phyloP scores from a whole-genome alignment of 2,888 invertebrate species.

The Pycnomerus fuliginosus region DNA sequence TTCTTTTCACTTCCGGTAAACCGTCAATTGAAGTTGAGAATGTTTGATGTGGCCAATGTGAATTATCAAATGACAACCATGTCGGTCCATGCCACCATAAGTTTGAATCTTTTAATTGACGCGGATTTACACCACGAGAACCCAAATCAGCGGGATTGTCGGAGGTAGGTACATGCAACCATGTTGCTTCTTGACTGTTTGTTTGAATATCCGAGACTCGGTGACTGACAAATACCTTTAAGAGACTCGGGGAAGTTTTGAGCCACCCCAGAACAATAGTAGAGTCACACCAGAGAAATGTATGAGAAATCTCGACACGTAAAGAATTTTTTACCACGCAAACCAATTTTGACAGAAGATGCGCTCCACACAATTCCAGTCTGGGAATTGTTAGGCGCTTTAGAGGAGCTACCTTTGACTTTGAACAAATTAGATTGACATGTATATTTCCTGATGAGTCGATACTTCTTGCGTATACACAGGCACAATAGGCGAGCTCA shows the following conservation, averaged over 20 bases:
- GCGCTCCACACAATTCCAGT: neutral
- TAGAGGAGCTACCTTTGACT: neutral
- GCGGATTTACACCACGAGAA: neutral
- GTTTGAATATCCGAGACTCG: neutral
- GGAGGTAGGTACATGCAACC: neutral
- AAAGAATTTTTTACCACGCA: neutral
- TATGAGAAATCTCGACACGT: neutral
- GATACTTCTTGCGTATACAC: neutral
- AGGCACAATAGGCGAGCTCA: neutral
- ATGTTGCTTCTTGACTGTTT: neutral
- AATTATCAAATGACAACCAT: neutral
- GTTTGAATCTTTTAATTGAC: neutral
- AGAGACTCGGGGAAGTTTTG: too few species aligned
- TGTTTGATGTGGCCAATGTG: neutral
- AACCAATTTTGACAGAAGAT: neutral
- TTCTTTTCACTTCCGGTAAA: neutral
- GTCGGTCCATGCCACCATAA: conserved; percentile 1
- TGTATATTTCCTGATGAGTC: neutral
- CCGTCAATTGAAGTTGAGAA: neutral
- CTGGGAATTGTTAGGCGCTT: neutral
- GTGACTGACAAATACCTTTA: neutral
- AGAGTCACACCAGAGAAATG: neutral
- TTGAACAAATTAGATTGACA: neutral
- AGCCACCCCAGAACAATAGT: neutral
- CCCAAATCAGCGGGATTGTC: neutral